Base-by-base conservation (phyloP, 2,888 invertebrate species). In the Netelia inedita region DNA sequence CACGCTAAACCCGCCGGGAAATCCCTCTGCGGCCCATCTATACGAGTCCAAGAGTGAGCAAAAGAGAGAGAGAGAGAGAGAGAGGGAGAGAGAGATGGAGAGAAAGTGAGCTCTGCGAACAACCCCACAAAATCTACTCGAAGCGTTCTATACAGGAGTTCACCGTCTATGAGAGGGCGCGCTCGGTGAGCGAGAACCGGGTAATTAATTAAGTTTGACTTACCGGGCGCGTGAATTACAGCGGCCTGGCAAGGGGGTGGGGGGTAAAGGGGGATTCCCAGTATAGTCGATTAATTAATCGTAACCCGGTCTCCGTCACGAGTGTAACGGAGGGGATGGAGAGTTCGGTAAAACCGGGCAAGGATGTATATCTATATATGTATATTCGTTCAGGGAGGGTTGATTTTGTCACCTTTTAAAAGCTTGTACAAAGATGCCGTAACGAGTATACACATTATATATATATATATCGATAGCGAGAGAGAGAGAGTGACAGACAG, bases 201-300 rank as follows among this genome's bases (percentile, higher is more conserved):
- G 88, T 93, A 93, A 93, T 93, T 93, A 93, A 93, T 93, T 92
- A 91, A 89, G 91, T 93, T 93, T 92, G 92, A 92, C 92, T 93
- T 90, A 90, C 89, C 91, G 90, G 50, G 82, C 85, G 83, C 92
- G 91, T 91, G 92, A 93, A 93, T 93, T 92, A 91, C 92, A 87
- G 89, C 88, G 89, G 89, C 88, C 87, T 88, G 46, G 72, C 19
- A 76, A 53, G 61, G 66, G 66, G 76, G 75, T 59, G 19, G 72
- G 65, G 16, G 43, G 21, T 50, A 76, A 59, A 59, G 66, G 69
- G 76, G 75, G 68, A 82, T 84, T 76, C 69, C 55, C 72, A 71
- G 28, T 79, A 87, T 85, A 89, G 91, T 90, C 91, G 90, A 92
- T 93, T 93, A 93, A 93, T 93, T 93, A 92, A 93, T 92, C 89